Conservation (phyloP, 2,888 invertebrate genomes). For the Callinectes sapidus region DNA sequence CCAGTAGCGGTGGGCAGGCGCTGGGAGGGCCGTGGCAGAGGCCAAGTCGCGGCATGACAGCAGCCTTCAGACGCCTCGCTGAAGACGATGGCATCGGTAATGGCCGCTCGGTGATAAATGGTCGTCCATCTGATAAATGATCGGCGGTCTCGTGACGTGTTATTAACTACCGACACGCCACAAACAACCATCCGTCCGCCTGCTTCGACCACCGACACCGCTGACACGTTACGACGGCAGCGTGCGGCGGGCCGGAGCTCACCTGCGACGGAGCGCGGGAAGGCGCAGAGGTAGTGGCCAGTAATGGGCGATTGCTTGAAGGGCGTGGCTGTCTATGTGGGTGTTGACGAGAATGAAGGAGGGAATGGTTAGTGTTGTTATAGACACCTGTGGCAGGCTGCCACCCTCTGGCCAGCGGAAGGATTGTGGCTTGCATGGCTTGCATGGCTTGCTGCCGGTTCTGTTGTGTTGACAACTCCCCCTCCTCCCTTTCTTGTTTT, state of each 20-base stretch:
- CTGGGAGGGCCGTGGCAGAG: background rate
- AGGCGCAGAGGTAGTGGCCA: background rate
- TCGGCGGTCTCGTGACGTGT: constrained; percentile 64
- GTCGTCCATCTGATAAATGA: constrained; percentile 69
- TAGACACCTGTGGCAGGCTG: background rate
- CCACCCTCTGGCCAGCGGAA: background rate
- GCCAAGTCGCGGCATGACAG: constrained; percentile 49
- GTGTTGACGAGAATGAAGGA: background rate
- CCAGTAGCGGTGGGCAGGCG: background rate
- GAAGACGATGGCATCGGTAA: constrained; percentile 63
- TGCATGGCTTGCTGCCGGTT: background rate
- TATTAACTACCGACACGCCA: constrained; percentile 69
- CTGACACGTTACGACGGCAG: background rate
- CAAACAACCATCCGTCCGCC: constrained; percentile 55
- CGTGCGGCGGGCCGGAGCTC: background rate
- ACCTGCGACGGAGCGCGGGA: background rate
- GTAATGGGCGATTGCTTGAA: background rate
- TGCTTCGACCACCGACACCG: constrained; percentile 48
- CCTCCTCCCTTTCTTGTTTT: background rate
- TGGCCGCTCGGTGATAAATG: constrained; percentile 68
- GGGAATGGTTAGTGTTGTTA: background rate
- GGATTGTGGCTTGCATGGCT: background rate
- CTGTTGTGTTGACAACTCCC: background rate
- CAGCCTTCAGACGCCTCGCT: constrained; percentile 55
- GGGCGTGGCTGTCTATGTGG: background rate